A percentile compares a stretch with the other conserved stretches of the same genome.
Conservation (phyloP, 2,888 invertebrate species). For the Machimus atricapillus region DNA sequence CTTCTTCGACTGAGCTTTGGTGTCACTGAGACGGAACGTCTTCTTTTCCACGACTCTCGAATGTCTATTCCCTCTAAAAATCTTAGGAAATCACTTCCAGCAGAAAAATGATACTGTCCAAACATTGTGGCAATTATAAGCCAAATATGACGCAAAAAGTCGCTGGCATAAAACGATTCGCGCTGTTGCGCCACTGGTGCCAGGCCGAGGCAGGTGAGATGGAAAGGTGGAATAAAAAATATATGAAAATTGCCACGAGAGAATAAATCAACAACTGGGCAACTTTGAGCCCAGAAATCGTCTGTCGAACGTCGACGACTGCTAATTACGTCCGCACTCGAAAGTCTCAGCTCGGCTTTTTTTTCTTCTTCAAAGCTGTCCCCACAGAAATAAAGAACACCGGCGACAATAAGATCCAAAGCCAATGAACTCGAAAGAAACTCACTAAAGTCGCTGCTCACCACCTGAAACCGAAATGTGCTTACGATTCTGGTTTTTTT, state of each 20-base stretch:
- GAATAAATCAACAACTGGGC: not conserved
- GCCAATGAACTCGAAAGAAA: not conserved
- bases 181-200: not conserved
- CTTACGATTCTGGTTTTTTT: not conserved
- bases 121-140: not conserved
- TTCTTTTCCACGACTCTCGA: not conserved
- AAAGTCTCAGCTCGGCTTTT: not conserved
- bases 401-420: not conserved
- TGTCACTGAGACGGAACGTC: not conserved
- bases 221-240: not conserved
- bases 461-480: not conserved
- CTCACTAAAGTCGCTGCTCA: not conserved
- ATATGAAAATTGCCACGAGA: not conserved
- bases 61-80: not conserved
- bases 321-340: not conserved
- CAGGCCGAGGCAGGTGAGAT: not conserved
- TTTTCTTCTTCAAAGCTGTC: not conserved
- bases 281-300: not conserved
- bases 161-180: not conserved
- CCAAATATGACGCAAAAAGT: not conserved
- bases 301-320: not conserved
- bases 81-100: not conserved
- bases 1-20: not conserved
- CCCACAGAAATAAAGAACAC: not conserved
- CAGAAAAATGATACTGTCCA: not conserved